Conservation (phyloP, 1,140 invertebrate species). For the Apis florea region DNA sequence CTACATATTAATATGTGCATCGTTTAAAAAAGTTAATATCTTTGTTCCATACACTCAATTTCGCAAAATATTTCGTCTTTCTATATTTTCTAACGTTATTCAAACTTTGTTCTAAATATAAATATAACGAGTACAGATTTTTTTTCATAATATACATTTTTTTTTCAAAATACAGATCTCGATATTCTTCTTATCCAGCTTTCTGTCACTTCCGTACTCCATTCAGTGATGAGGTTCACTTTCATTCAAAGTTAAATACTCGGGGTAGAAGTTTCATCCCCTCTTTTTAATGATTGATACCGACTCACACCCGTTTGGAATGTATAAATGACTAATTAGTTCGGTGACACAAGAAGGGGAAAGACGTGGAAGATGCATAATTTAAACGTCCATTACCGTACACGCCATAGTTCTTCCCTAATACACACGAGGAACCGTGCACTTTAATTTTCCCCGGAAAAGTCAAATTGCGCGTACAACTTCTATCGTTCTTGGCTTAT, state of each 20-base stretch:
- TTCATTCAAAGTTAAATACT: slow-evolving; percentile 72
- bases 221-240: slow-evolving; percentile 42
- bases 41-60: background rate
- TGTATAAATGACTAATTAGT: slow-evolving; percentile 76
- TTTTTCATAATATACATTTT: too few relatives aligned
- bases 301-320: slow-evolving; percentile 71
- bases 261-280: slow-evolving; percentile 62
- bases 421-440: slow-evolving; percentile 51
- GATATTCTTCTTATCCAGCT: slow-evolving; percentile 32
- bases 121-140: too few relatives aligned
- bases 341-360: slow-evolving; percentile 30
- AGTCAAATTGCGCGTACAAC: slow-evolving; percentile 20
- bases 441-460: slow-evolving; percentile 59
- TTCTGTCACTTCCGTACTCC: background rate
- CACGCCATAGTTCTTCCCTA: slow-evolving; percentile 58
- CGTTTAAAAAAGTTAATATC: background rate
- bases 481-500: background rate
- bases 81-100: too few relatives aligned
- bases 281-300: slow-evolving; percentile 73
- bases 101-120: too few relatives aligned
- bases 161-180: slow-evolving; percentile 59
- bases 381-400: slow-evolving; percentile 73
- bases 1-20: background rate
- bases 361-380: slow-evolving; percentile 69
- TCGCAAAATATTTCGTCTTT: background rate